These are phyloP conservation scores for Catagonus wagneri DNA, from an alignment of 2,113 vertebrate species.

Conservation along the genomic window DNA sequence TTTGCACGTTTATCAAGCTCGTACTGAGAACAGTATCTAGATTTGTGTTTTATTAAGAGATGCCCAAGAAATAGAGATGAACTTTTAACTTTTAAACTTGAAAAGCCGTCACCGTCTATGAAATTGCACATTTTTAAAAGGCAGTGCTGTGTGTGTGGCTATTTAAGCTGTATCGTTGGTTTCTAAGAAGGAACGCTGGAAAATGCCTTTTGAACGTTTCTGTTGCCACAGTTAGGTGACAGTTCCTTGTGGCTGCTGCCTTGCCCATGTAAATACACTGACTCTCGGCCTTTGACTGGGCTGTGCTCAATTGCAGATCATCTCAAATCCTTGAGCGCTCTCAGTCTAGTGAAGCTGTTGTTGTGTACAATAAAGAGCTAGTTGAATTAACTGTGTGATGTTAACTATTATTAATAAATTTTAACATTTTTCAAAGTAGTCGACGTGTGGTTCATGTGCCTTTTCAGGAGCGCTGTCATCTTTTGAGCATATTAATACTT, in stretches of 20 bases:
- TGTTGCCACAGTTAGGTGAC: neutral
- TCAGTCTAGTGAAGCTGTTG: slow-evolving; percentile 63
- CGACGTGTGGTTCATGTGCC: slow-evolving; percentile 45
- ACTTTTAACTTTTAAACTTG: slow-evolving; percentile 64
- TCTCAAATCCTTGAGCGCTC: slow-evolving; percentile 52
- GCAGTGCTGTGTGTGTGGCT: slow-evolving; percentile 4
- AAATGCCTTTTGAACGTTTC: neutral
- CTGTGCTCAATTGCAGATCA: neutral
- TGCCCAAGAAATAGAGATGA: neutral
- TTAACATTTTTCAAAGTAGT: slow-evolving; percentile 74
- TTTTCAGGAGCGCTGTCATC: neutral
- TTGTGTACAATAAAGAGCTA: slow-evolving; percentile 71
- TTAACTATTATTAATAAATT: slow-evolving; percentile 81
- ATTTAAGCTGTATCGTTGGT: neutral
- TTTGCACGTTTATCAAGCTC: neutral
- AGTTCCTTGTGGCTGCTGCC: slow-evolving; percentile 30
- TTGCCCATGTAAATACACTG: slow-evolving; percentile 16
- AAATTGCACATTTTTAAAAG: slow-evolving; percentile 6
- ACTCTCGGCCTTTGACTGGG: neutral
- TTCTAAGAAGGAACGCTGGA: slow-evolving; percentile 9
- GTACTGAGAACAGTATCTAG: neutral
- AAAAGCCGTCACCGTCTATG: slow-evolving; percentile 18
- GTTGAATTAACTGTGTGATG: slow-evolving; percentile 73
- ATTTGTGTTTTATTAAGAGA: neutral
- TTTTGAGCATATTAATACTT: neutral